Percentiles rank a stretch among this genome's conserved stretches.
Conservation (phyloP, 1,140 invertebrate species). For the Cyclina sinensis region DNA sequence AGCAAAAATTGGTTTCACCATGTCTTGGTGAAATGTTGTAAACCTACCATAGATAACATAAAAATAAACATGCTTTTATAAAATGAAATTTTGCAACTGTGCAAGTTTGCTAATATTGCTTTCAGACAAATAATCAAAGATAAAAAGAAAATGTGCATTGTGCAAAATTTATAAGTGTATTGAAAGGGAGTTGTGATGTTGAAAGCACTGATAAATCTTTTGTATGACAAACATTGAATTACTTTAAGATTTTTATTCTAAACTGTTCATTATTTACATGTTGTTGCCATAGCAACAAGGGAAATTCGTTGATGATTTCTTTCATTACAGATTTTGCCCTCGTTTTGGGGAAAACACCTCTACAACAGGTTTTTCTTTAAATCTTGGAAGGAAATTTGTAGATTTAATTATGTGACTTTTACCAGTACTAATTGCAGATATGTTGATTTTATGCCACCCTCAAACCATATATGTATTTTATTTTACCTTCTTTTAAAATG, state of each 20-base stretch:
- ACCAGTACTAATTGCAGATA: neutral
- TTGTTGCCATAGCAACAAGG: constrained; percentile 58
- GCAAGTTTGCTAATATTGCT: too few species aligned
- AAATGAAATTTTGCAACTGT: too few species aligned
- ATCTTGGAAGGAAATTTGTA: constrained; percentile 18
- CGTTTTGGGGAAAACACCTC: constrained; percentile 24
- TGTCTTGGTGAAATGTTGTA: too few species aligned
- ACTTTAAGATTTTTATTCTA: too few species aligned
- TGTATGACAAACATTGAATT: too few species aligned
- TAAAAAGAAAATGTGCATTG: too few species aligned
- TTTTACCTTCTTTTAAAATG: neutral
- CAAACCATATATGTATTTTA: neutral
- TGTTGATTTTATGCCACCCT: neutral
- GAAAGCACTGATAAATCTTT: neutral
- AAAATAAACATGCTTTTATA: too few species aligned
- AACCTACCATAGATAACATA: too few species aligned
- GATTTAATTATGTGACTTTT: constrained; percentile 13
- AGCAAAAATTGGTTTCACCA: too few species aligned
- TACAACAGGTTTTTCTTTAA: constrained; percentile 22
- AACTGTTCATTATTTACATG: constrained; percentile 6
- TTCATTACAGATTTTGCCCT: constrained; percentile 59
- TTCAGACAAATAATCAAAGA: too few species aligned
- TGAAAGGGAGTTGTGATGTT: too few species aligned
- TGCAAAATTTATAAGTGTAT: too few species aligned
- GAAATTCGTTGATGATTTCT: constrained; percentile 58